Conservation (phyloP, 2,888 invertebrate genomes). For the Cephus pygmeus region DNA sequence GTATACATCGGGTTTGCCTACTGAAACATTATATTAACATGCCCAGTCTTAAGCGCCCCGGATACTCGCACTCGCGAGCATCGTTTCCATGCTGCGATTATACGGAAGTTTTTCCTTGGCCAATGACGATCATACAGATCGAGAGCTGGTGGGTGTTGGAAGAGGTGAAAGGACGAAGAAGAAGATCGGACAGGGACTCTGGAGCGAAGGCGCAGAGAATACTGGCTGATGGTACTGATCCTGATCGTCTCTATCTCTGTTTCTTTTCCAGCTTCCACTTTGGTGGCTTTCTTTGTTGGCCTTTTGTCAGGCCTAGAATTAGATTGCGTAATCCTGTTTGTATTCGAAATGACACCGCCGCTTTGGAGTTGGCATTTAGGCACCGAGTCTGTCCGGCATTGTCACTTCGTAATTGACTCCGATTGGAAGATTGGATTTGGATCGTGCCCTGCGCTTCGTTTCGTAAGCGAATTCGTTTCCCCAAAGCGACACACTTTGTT, state of each 20-base stretch:
- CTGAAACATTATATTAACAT: conserved; percentile 49
- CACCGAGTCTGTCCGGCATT: conserved; percentile 46
- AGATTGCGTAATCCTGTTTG: conserved; percentile 65
- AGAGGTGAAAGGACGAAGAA: not conserved
- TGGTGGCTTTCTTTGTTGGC: conserved; percentile 50
- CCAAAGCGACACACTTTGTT: conserved; percentile 59
- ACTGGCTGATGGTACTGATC: not conserved
- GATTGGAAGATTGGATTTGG: conserved; percentile 65
- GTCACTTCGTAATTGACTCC: conserved; percentile 63
- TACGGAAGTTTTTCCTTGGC: not conserved
- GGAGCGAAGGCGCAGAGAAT: not conserved
- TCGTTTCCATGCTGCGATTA: not conserved
- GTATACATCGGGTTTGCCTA: conserved; percentile 40
- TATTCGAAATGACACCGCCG: conserved; percentile 63
- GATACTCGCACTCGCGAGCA: not conserved
- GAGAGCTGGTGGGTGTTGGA: not conserved
- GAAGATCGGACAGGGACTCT: not conserved
- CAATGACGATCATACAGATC: not conserved
- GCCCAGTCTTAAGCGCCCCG: conserved; percentile 27
- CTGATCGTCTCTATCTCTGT: not conserved
- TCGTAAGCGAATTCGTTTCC: conserved; percentile 58
- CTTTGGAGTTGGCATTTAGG: conserved; percentile 60
- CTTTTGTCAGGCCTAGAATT: conserved; percentile 62
- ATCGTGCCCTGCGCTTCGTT: conserved; percentile 48
- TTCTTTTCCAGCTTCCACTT: conserved; percentile 36